Percentiles rank a stretch among this genome's conserved stretches.
These are phyloP conservation scores for Drosophila yakuba DNA, from an alignment of 1,140 invertebrate genomes.

Conservation along the genomic window DNA sequence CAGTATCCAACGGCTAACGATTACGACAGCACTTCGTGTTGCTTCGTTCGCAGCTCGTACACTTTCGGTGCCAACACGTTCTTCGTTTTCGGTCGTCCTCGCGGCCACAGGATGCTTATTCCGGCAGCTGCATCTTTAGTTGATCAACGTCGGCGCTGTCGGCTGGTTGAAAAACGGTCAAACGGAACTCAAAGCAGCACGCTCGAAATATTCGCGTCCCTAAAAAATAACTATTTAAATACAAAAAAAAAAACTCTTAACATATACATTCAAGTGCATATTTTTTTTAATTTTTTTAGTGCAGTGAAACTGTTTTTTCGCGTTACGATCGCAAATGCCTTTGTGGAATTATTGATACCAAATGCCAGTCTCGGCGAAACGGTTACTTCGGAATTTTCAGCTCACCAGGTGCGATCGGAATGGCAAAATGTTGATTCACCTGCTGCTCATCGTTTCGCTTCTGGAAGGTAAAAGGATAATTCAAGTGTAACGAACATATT, in stretches of 20 bases:
- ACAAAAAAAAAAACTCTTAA: neutral
- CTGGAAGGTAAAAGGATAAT: conserved; percentile 65
- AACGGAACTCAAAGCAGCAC: conserved; percentile 4
- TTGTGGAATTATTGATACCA: conserved; percentile 36
- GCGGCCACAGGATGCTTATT: conserved; percentile 31
- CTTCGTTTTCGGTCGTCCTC: conserved; percentile 5
- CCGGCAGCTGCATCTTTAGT: conserved; percentile 56
- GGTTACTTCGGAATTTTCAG: conserved; percentile 30
- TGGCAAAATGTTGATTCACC: conserved; percentile 75
- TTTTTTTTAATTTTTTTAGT: conserved; percentile 45
- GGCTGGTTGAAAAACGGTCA: conserved; percentile 54
- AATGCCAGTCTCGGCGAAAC: conserved; percentile 60
- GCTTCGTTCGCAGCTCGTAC: conserved; percentile 1
- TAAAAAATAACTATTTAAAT: neutral
- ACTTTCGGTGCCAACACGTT: neutral
- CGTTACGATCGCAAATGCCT: conserved; percentile 43
- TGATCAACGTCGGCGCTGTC: conserved; percentile 71
- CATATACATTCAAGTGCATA: neutral
- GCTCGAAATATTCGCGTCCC: conserved; percentile 7
- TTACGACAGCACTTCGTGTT: conserved; percentile 16
- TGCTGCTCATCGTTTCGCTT: conserved; percentile 61
- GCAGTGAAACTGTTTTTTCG: conserved; percentile 27
- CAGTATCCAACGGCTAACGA: conserved; percentile 62
- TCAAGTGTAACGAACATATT: neutral
- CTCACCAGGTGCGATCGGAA: conserved; percentile 39